A percentile compares a stretch with the other conserved stretches of the same genome.
Evolutionary conservation across 2,888 invertebrate genomes (phyloP).

Genomic region (Prosopocoilus inquinatus): DNA sequence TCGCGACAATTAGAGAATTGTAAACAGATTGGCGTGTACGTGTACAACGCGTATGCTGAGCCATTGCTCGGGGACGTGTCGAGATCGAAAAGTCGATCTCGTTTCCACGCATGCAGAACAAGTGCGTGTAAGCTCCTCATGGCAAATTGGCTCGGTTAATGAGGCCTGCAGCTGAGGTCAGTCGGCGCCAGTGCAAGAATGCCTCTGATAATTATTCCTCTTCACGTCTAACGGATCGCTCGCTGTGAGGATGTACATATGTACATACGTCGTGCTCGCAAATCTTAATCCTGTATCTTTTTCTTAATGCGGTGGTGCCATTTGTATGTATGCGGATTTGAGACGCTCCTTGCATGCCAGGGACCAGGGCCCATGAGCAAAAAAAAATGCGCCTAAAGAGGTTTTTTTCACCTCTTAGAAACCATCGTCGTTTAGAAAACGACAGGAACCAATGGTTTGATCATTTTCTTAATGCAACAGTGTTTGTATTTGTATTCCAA

Average conservation of each 20-base stretch:
- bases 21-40: background rate
- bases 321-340: no score
- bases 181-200: slow-evolving; percentile 37
- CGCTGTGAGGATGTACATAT: background rate
- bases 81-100: slow-evolving; percentile 3
- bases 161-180: slow-evolving; percentile 38
- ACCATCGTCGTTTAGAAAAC: no score
- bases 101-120: slow-evolving; percentile 15
- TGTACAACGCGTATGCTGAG: background rate
- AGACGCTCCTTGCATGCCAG: no score
- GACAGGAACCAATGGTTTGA: no score
- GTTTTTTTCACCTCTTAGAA: no score
- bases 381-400: no score
- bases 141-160: slow-evolving; percentile 39
- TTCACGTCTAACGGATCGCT: slow-evolving; percentile 15
- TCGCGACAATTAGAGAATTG: background rate
- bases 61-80: background rate
- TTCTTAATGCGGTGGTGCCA: no score
- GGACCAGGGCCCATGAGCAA: no score
- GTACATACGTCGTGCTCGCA: background rate
- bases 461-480: no score
- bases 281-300: no score
- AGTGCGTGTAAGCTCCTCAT: slow-evolving; percentile 31
- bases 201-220: slow-evolving; percentile 33
- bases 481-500: no score